Base-by-base conservation (phyloP, 2,797 vertebrate genomes). In the Acanthurus leucopareius region DNA sequence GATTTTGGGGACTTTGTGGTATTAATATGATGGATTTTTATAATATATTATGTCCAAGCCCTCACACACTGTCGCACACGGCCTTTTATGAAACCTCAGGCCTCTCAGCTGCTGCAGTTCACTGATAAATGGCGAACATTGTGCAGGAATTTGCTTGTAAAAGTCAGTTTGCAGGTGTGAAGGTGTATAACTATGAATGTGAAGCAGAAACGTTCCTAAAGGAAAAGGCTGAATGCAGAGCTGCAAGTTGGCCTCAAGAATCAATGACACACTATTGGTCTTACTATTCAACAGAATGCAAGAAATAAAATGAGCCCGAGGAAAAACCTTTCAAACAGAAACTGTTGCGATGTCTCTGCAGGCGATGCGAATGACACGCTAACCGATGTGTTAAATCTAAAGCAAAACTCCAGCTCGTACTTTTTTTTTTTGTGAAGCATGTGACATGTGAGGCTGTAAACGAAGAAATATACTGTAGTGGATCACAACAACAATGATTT, bases 101-200 rank as follows among this genome's bases (percentile, higher is more conserved):
- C 72, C 77, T 59, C 77, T 78, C 63, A 59, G 11, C 69, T 57
- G 66, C 75, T 60, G 62, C 52, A 58, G 40, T 48, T 56, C 25
- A 25, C 25, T 47, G 51, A 47, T 82, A 71, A 44, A 45, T 58
- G 65, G 65, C 60, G 58, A 73, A 73, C 75, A 40, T 15, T n/a
- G 51, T 17, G 3, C 42, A 66, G 45, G 73, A 66, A 52, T 53
- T 57, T 32, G 51, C 52, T 63, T 42, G 68, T 69, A 69, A 81
- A 85, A 87, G 67, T 53, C 44, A 52, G 60, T 52, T 65, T 60
- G 58, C 66, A 59, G 71, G 64, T 72, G 79, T 69, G 73, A 74
- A 67, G 28, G 51, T 63, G 58, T 53, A 38, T 59, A 69, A 65
- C 59, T n/a, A 51, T 69, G 67, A 79, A 71, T 73, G 69, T 7